Conservation (phyloP, 2,888 invertebrate species). For the Drosophila yooni region DNA sequence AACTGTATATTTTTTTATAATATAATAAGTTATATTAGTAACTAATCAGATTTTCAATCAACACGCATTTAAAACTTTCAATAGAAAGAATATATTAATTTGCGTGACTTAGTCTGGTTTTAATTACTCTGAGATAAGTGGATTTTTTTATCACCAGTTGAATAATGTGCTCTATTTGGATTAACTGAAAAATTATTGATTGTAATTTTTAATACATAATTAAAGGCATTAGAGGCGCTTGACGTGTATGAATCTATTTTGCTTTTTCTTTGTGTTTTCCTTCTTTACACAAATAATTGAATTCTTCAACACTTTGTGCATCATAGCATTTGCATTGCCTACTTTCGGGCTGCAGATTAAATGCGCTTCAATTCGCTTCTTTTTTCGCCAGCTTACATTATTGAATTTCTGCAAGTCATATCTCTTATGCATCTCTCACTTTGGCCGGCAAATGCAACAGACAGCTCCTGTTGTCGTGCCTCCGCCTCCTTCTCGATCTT, state of each 20-base stretch:
- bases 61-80: not conserved
- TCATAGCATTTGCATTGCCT: conserved; percentile 40
- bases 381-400: conserved; percentile 38
- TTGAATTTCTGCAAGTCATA: conserved; percentile 59
- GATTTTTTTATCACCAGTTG: not conserved
- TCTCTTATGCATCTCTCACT: conserved; percentile 60
- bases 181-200: not conserved
- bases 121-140: not conserved
- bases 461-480: conserved; percentile 31
- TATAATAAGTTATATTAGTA: not conserved
- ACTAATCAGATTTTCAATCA: not conserved
- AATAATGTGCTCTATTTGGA: not conserved
- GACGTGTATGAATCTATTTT: not conserved
- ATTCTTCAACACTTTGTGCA: conserved; percentile 48
- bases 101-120: not conserved
- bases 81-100: not conserved
- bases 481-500: not conserved
- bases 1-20: not conserved
- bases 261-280: conserved; percentile 30
- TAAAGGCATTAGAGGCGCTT: conserved; percentile 3
- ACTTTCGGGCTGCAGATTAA: conserved; percentile 46
- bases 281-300: conserved; percentile 56
- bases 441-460: conserved; percentile 52
- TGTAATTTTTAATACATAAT: not conserved
- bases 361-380: conserved; percentile 36